Base-by-base conservation (phyloP, 2,888 invertebrate species). In the Lochmaea crataegi region DNA sequence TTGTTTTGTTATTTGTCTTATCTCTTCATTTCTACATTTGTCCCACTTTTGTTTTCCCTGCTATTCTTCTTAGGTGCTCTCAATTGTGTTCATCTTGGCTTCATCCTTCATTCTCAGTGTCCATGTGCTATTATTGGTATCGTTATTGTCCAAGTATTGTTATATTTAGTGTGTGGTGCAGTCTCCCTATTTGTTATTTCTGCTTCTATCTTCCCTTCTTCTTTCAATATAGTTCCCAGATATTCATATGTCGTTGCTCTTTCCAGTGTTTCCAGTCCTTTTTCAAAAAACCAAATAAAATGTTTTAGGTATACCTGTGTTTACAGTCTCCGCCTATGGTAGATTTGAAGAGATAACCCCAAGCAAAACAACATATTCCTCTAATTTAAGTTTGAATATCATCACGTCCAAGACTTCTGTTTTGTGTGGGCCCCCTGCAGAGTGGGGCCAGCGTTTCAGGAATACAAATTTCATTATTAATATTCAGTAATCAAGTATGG, bases 391-490 rank as follows among this genome's bases (percentile, higher is more conserved):
- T 38, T 84, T 80, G 83, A 84, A 82, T 84, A 84, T 85, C 83
- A 82, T 85, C 85, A 85, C 84, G 85, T 85, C 82, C 81, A 76
- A 80, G 82, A 84, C 84, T 85, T 83, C 84, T 83, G 84, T 84
- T 77, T 77, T 78, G 78, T 78, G 78, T 60, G 38, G 68, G 79
- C 80, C 84, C 82, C 83, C 83, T 81, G 80, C 76, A 76, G 84
- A 78, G 66, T 74, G 65, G 80, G 80, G 82, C 82, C 61, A 38
- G 38, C 83, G 82, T 82, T 82, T 70, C 78, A 77, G 77, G 83
- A 82, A 83, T 83, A 83, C 83, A 82, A 83, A 84, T 83, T 81
- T 81, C 81, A 80, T 77, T 76, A 80, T 80, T 79, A 78, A 48
- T 48, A 48, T 48, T 48, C n/a, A 6, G 48, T n/a, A 48, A 48